Conservation (phyloP, 2,888 invertebrate species). For the Eilema sororculum region DNA sequence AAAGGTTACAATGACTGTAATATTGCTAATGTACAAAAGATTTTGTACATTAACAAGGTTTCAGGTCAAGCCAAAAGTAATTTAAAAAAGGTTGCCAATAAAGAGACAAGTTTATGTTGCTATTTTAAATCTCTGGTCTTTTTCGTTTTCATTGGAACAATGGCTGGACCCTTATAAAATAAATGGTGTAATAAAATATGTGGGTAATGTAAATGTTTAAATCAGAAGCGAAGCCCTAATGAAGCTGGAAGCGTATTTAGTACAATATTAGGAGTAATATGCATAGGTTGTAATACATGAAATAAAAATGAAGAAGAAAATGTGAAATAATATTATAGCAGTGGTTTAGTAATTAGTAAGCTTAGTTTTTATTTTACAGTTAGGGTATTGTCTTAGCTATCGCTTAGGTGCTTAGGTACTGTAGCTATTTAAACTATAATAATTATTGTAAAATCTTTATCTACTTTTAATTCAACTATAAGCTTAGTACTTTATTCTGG, state of each 20-base stretch:
- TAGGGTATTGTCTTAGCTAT: constrained; percentile 50
- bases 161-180: constrained; percentile 50
- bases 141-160: constrained; percentile 1
- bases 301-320: constrained; percentile 45
- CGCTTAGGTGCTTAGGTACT: constrained; percentile 54
- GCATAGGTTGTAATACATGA: constrained; percentile 29
- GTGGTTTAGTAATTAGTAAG: constrained; percentile 54
- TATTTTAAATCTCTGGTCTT: not conserved
- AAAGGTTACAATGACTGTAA: constrained; percentile 46
- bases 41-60: constrained; percentile 28
- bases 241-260: constrained; percentile 61
- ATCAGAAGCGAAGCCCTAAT: constrained; percentile 64
- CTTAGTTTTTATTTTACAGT: constrained; percentile 35
- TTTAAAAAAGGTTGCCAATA: constrained; percentile 24
- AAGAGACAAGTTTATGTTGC: constrained; percentile 21
- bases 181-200: constrained; percentile 45
- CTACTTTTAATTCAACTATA: constrained; percentile 62
- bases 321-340: constrained; percentile 54
- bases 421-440: constrained; percentile 58
- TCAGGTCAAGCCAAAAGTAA: constrained; percentile 32
- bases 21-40: constrained; percentile 31
- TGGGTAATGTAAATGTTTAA: constrained; percentile 48
- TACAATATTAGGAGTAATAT: constrained; percentile 6
- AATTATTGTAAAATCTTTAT: constrained; percentile 51
- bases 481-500: constrained; percentile 65